Evolutionary conservation across 2,888 invertebrate genomes (phyloP), one percentile per base, ranked within the genome.

Genomic region (Oligia strigilis): DNA sequence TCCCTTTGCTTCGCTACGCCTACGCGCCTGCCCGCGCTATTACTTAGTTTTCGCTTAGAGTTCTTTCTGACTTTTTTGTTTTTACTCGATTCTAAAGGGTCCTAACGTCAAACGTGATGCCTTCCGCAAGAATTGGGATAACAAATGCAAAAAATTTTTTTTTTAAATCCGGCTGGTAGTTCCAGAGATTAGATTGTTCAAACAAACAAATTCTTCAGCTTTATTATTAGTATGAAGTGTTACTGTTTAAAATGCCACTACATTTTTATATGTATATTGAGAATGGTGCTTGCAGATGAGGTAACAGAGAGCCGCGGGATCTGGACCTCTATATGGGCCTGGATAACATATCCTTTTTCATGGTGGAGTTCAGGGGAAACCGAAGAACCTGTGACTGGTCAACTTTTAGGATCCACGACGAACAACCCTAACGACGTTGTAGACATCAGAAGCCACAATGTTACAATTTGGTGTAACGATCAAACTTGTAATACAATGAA

Each of bases 401-500:
- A 91, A 65, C 89, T 94, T 13, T 85, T 91, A 65, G 92, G 90
- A 72, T 87, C 95, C 2, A 89, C 92, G 4, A 90, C 93, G 14
- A 83, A 83, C 76, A 87, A 88, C 13, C 92, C 92, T 19, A 90
- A 91, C 70, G 93, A 94, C 62, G 90, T 91, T 80, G 91, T 94
- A 80, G 94, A 94, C 81, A 91, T 96, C 52, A 93, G 92, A 9
- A 94, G 91, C 73, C 94, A 92, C 62, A 96, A 96, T 85, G 94
- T 97, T 4, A 95, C 96, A 3, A 94, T 97, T 19, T 95, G 94
- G 95, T 97, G 97, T 88, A 95, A 96, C 89, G 97, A 97, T 65
- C 97, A 97, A 90, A 97, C 94, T 6, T 97, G 97, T 84, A 97
- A 95, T 4, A 97, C 96, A 11, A 94, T 94, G 93, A 95, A 93